Percentiles rank a stretch among this genome's conserved stretches.
Evolutionary conservation across 2,113 vertebrate species (phyloP).

Genomic region (Pterocles gutturalis): DNA sequence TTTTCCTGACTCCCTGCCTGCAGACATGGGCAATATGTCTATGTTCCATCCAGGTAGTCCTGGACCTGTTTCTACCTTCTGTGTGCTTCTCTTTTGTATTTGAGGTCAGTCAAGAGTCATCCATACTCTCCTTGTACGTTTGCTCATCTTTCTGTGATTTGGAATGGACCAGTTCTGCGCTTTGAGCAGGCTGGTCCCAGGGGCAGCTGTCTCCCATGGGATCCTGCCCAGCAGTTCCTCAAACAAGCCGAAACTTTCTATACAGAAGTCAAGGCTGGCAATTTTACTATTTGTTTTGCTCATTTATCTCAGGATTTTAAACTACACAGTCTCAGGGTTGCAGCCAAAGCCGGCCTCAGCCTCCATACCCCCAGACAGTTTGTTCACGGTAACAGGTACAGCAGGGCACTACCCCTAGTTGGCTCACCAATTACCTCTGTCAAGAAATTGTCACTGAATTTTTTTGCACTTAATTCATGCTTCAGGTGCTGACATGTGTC

Average conservation of each 20-base stretch:
- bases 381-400: not conserved
- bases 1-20: not conserved
- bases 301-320: not conserved
- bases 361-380: not conserved
- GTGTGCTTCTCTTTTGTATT: not conserved
- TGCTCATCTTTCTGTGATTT: not conserved
- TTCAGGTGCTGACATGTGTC: not conserved
- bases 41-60: not conserved
- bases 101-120: not conserved
- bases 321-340: not conserved
- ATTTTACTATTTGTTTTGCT: not conserved
- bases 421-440: not conserved
- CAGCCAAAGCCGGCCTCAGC: not conserved
- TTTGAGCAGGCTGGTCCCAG: not conserved
- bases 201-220: not conserved
- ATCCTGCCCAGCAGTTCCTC: not conserved
- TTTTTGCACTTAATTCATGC: not conserved
- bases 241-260: not conserved
- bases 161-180: not conserved
- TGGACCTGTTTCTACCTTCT: not conserved
- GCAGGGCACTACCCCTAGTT: not conserved
- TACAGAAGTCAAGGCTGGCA: not conserved
- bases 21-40: not conserved
- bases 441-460: not conserved
- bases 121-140: not conserved